A percentile compares a stretch with the other conserved stretches of the same genome.
phyloP scores from a whole-genome alignment of 2,888 invertebrate species.

The Plagiodera versicolora region DNA sequence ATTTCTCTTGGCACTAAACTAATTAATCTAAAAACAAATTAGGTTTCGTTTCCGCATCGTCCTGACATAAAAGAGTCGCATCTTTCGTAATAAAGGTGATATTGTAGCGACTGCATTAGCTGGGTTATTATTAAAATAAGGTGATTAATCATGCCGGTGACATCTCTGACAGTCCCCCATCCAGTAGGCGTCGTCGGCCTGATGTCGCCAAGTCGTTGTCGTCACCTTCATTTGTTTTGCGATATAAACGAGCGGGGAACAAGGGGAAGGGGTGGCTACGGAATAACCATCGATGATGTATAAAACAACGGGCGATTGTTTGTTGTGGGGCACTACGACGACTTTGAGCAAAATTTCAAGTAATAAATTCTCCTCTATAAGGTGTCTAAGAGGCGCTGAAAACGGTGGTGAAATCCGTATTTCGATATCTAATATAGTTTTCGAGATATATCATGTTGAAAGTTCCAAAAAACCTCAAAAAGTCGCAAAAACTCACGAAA shows the following conservation, averaged over 20 bases:
- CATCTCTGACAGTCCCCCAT: constrained; percentile 51
- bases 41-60: constrained; percentile 24
- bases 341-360: too few species aligned
- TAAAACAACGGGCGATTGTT: neutral
- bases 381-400: too few species aligned
- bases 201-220: constrained; percentile 48
- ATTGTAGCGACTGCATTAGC: constrained; percentile 52
- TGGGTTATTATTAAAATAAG: constrained; percentile 58
- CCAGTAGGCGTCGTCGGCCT: constrained; percentile 38
- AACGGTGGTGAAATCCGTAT: too few species aligned
- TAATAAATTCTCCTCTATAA: too few species aligned
- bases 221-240: constrained; percentile 50
- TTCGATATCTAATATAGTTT: too few species aligned
- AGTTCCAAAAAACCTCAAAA: too few species aligned
- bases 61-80: constrained; percentile 32
- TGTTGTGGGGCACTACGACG: too few species aligned
- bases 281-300: constrained; percentile 25
- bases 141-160: constrained; percentile 56
- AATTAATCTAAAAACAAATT: neutral
- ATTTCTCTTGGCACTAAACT: neutral
- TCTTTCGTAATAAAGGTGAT: constrained; percentile 54
- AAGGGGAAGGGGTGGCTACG: too few species aligned
- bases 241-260: constrained; percentile 23
- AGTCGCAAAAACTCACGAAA: too few species aligned
- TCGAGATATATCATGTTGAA: too few species aligned